Conservation (phyloP, 2,888 invertebrate genomes). For the Celastrina argiolus region DNA sequence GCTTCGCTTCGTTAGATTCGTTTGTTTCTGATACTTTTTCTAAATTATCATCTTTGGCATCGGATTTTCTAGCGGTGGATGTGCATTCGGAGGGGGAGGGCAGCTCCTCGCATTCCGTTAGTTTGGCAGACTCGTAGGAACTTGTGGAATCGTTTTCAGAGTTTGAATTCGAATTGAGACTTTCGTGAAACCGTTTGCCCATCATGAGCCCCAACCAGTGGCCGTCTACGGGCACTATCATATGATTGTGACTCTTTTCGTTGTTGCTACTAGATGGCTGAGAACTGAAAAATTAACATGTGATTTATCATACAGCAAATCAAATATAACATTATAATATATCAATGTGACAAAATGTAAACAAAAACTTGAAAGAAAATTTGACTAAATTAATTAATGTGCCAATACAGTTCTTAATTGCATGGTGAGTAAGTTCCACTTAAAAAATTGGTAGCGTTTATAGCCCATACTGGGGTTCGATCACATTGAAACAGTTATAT, state of each 20-base stretch:
- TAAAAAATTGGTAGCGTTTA: no score
- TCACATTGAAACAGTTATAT: no score
- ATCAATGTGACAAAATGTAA: no score
- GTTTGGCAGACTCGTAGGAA: slow-evolving; percentile 68
- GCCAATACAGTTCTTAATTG: no score
- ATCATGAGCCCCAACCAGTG: slow-evolving; percentile 81
- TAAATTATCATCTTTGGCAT: slow-evolving; percentile 67
- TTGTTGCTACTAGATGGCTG: slow-evolving; percentile 72
- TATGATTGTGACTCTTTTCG: slow-evolving; percentile 63
- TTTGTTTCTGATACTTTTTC: slow-evolving; percentile 51
- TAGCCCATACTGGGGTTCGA: no score
- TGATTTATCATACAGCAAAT: slow-evolving; percentile 25
- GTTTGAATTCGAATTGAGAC: slow-evolving; percentile 67
- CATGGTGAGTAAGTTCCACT: no score
- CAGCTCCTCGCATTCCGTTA: slow-evolving; percentile 71
- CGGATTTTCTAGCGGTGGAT: slow-evolving; percentile 55
- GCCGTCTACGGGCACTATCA: slow-evolving; percentile 76
- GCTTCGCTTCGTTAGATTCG: slow-evolving; percentile 52
- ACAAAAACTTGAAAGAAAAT: no score
- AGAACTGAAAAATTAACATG: slow-evolving; percentile 60
- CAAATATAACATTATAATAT: no score
- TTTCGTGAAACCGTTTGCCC: slow-evolving; percentile 78
- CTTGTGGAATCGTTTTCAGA: slow-evolving; percentile 76
- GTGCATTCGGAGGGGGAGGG: slow-evolving; percentile 78
- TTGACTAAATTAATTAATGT: no score